Evolutionary conservation across 2,113 vertebrate genomes (phyloP), one percentile per base, ranked within the genome.

Genomic region (Erythrolamprus reginae): DNA sequence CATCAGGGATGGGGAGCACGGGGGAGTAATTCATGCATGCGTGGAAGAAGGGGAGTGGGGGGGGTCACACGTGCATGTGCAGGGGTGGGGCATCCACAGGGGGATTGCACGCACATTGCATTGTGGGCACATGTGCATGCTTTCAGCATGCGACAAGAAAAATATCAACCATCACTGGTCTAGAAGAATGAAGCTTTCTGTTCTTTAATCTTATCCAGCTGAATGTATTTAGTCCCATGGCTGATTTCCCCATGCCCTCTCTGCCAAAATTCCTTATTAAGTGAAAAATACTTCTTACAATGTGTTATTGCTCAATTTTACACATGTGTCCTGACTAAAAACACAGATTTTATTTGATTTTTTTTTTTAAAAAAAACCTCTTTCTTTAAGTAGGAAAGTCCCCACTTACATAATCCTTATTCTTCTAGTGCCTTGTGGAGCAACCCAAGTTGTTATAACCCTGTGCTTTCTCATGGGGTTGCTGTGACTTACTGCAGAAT

Each of bases 361-460:
- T 90, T 90, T 9, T 77, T 38, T 85, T 90, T 90, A 5, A 51
- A 61, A 51, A 84, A 52, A 2, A 86, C 10, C 0, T 33, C 38
- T 4, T 5, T 82, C 50, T 28, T 84, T 58, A 65, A 52, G 45
- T 33, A 61, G 42, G 38, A 61, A 58, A 47, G 50, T 4, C n/a
- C 33, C 13, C 83, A 0, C 0, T 95, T 97, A 98, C 98, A 95
- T 95, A 93, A 98, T 98, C 0, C 97, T 94, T 89, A 98, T 92
- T 10, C 93, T 86, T 90, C 84, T 51, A 42, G 88, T 5, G 61
- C 51, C 88, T 1, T 52, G 33, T 51, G 97, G 96, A 50, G 97
- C 93, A 53, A 91, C 94, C 98, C 98, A 98, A 1, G 61, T 96
- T 33, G 96, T 95, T 61, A 93, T 90, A n/a, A 98, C 0, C 47